Percentiles rank a stretch among this genome's conserved stretches.
Conservation (phyloP, 2,888 invertebrate species). For the Neoascia interrupta region DNA sequence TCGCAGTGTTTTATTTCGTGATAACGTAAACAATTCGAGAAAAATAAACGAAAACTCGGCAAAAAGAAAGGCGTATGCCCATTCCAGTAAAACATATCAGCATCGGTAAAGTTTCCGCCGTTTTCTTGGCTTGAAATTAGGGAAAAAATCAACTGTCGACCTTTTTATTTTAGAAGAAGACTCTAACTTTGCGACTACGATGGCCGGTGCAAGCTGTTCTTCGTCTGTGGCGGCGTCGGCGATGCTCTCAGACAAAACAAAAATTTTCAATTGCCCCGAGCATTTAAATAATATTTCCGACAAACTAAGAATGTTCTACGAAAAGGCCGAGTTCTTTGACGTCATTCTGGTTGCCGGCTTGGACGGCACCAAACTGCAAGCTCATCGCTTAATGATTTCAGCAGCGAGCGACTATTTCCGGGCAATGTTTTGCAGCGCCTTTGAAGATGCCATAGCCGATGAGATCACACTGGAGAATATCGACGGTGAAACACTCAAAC, state of each 20-base stretch:
- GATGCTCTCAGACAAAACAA: too few relatives aligned
- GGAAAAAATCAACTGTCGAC: too few relatives aligned
- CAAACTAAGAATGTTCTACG: constrained; percentile 7
- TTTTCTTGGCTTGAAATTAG: too few relatives aligned
- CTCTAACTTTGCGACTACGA: not conserved
- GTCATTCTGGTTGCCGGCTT: constrained; percentile 6
- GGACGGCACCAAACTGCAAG: constrained; percentile 1
- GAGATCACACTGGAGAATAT: constrained; percentile 15
- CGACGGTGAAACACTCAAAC: constrained; percentile 3
- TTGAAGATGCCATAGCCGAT: constrained; percentile 4
- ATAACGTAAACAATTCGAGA: too few relatives aligned
- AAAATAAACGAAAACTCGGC: too few relatives aligned
- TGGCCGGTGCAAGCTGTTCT: not conserved
- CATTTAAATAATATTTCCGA: not conserved
- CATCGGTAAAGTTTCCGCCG: too few relatives aligned
- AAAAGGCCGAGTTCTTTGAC: constrained; percentile 15
- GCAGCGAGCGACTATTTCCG: constrained; percentile 20
- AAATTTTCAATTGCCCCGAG: constrained; percentile 16
- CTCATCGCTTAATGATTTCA: constrained; percentile 16
- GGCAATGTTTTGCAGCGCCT: constrained; percentile 22
- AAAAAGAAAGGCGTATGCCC: too few relatives aligned
- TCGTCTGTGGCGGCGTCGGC: not conserved
- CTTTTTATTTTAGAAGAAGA: too few relatives aligned
- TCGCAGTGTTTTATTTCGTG: too few relatives aligned
- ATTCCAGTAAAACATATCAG: too few relatives aligned